Evolutionary conservation across 2,113 vertebrate genomes (phyloP).

Genomic region (Siniperca knerii): DNA sequence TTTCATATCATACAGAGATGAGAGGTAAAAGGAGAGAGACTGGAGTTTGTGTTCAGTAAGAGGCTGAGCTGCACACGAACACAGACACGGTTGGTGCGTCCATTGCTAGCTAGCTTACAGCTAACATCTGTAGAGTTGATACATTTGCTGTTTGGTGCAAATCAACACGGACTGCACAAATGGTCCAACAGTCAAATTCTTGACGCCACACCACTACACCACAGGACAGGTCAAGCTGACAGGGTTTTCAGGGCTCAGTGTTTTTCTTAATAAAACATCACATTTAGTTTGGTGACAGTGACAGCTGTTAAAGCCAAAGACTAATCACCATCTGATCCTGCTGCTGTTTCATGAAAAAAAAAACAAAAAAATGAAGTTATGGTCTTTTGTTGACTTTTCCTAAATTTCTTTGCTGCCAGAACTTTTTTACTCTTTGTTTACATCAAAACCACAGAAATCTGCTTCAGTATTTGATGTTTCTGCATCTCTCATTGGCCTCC

Average conservation of each 20-base stretch:
- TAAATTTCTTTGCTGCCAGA: background rate
- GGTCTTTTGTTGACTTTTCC: background rate
- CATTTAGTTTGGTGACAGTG: too few species aligned
- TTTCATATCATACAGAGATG: too few species aligned
- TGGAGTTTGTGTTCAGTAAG: too few species aligned
- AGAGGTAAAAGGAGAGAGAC: too few species aligned
- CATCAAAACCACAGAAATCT: conserved; percentile 5
- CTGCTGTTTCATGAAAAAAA: background rate
- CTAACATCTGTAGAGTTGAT: too few species aligned
- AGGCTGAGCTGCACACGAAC: too few species aligned
- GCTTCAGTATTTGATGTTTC: background rate
- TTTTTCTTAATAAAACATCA: background rate
- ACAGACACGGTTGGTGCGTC: too few species aligned
- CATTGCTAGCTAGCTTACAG: too few species aligned
- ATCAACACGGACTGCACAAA: too few species aligned
- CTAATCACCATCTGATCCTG: background rate
- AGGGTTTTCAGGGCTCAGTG: background rate
- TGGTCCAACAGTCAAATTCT: too few species aligned
- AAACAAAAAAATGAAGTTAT: background rate
- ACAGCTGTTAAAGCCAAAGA: background rate
- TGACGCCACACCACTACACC: background rate
- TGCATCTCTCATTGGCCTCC: background rate
- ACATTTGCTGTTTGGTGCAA: too few species aligned
- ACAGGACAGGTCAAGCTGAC: background rate
- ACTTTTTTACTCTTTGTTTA: background rate